These are phyloP conservation scores for Umimayanthus chanpuru DNA, from an alignment of 92 coral and sea anemone species.

Conservation along the genomic window DNA sequence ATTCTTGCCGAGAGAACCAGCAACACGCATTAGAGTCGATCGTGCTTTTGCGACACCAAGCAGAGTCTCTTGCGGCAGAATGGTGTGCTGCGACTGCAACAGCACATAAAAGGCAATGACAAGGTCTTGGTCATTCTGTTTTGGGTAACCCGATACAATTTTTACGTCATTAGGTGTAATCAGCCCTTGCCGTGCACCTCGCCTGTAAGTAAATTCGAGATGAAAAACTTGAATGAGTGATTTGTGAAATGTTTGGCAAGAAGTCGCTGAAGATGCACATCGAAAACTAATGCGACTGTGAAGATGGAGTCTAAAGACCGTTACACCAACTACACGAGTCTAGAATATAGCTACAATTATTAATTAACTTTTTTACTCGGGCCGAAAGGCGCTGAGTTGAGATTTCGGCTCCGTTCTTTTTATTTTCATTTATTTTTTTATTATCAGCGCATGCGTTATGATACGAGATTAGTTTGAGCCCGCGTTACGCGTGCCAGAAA, in stretches of 20 bases:
- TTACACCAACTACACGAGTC: too few relatives aligned
- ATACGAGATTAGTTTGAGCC: too few relatives aligned
- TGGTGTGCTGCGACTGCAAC: background rate
- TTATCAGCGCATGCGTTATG: too few relatives aligned
- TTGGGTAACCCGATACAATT: slow-evolving; percentile 28
- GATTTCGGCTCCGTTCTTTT: too few relatives aligned
- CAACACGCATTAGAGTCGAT: background rate
- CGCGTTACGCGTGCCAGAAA: too few relatives aligned
- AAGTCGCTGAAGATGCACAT: background rate
- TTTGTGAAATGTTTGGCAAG: background rate
- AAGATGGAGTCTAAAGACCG: too few relatives aligned
- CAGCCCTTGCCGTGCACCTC: background rate
- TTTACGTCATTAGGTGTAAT: background rate
- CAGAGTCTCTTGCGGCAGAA: background rate
- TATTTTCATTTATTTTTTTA: too few relatives aligned
- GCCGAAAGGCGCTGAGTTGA: too few relatives aligned
- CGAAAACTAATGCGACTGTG: too few relatives aligned
- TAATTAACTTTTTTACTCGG: too few relatives aligned
- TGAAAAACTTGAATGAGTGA: too few relatives aligned
- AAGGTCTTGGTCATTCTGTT: slow-evolving; percentile 3
- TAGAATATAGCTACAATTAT: too few relatives aligned
- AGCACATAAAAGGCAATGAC: slow-evolving; percentile 25
- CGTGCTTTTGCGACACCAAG: background rate
- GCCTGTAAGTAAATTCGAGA: background rate
- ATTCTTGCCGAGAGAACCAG: slow-evolving; percentile 25